These are phyloP conservation scores for Tringa solitaria DNA, from an alignment of 2,113 vertebrate genomes.

Conservation along the genomic window DNA sequence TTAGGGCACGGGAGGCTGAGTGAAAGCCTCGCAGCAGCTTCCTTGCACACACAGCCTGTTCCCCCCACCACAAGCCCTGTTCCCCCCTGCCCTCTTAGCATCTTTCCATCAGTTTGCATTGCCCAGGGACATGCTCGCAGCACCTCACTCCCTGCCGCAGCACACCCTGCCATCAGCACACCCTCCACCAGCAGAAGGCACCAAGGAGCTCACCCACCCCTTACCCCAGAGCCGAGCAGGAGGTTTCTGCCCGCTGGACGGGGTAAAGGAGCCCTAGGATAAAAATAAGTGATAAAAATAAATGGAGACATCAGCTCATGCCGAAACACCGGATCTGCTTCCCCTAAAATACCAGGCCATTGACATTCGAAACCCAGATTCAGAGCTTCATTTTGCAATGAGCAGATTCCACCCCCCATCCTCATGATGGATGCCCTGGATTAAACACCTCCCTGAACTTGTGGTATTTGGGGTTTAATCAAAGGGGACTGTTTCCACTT, in stretches of 20 bases:
- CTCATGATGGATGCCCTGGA: neutral
- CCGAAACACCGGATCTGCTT: neutral
- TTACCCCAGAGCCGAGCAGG: neutral
- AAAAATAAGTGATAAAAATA: conserved; percentile 31
- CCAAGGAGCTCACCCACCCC: neutral
- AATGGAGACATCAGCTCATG: neutral
- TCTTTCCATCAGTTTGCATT: neutral
- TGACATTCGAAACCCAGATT: neutral
- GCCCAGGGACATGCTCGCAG: neutral
- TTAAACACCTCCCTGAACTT: neutral
- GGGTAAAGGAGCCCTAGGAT: neutral
- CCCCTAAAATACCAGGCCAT: neutral
- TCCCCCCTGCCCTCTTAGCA: neutral
- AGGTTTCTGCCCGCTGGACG: neutral
- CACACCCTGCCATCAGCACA: neutral
- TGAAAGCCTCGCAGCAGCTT: neutral
- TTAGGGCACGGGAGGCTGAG: neutral
- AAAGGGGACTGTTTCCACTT: neutral
- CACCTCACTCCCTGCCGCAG: rapidly evolving
- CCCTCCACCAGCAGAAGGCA: neutral
- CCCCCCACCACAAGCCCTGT: neutral
- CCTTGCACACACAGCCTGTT: neutral
- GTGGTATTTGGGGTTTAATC: conserved; percentile 35
- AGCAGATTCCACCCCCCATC: neutral
- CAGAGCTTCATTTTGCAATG: neutral